Base-by-base conservation (phyloP, 2,888 invertebrate genomes). In the Cabera pusaria region DNA sequence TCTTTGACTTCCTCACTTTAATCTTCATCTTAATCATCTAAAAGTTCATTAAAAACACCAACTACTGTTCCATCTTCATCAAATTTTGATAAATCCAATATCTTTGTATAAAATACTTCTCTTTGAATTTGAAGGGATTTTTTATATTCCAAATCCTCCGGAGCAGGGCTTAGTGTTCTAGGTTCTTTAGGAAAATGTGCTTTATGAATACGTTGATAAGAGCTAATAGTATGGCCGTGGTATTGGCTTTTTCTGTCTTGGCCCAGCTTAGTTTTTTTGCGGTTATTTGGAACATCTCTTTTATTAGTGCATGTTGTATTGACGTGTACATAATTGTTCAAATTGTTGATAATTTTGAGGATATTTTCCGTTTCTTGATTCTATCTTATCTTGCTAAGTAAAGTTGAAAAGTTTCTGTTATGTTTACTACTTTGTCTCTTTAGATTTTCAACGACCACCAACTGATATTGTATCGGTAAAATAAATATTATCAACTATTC, bases 221-320 rank as follows among this genome's bases (percentile, higher is more conserved):
- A 72, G 81, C 78, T 79, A 58, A 62, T 63, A 72, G 69, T 67
- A 72, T 85, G 77, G 86, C 84, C 68, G 64, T 64, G 68, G 64
- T 71, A 69, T 65, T 74, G 58, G 85, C 85, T 87, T 86, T 71
- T 80, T 77, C 63, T 83, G 79, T 79, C 80, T 86, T 86, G 84
- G 86, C 85, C 74, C 54, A 69, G 86, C 86, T 88, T 84, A 19
- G 44, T 63, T 85, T 86, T 61, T 54, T 87, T 88, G 87, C 87
- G 49, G 44, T 42, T 56, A 66, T 56, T 37, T 39, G 11, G 42
- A 52, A 55, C 62, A 64, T 56, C 63, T 49, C 49, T 56, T 57
- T 67, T 59, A 3, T 17, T 83, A 85, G 80, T 83, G 86, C 87
- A 86, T 86, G 86, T 29, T 39, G 44, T 26, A 19, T 25, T 22